Evolutionary conservation across 2,113 vertebrate species (phyloP), one percentile per base, ranked within the genome.

Genomic region (Otus sunia): DNA sequence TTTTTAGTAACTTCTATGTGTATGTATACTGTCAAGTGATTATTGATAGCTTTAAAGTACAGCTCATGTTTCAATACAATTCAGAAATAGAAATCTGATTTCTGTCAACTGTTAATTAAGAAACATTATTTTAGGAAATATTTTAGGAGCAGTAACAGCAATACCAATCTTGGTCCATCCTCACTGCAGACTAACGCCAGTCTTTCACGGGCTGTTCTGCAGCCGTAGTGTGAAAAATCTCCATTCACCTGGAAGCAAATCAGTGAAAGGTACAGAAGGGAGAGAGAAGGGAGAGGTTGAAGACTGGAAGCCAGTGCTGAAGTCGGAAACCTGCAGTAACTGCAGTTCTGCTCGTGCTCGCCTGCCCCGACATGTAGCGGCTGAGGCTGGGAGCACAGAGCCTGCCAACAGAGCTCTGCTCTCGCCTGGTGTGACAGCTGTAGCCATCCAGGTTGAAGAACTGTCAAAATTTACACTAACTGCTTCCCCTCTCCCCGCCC

Each of bases 301-400:
- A 21, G 50, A 6, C 25, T 75, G 56, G 49, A 4, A 9, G 4
- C 20, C 25, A 1, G 26, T 14, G 67, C 47, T 27, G 53, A 2
- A 25, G 21, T 6, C 18, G 17, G 49, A 15, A 25, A 11, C 9
- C 19, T n/a, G n/a, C 69, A 4, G 49, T 4, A 13, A 9, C 37
- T 16, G 64, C 2, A 8, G 1, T 5, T 14, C 11, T 17, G 22
- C 0, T 17, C 1, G 25, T 8, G 7, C 37, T 43, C 10, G 10
- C 58, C 62, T 76, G 62, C 34, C 72, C n/a, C 14, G 3, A 10
- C 47, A 4, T 0, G 0, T 2, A 5, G 15, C 11, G 20, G 7
- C 1, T 3, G 34, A 30, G 82, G 56, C 64, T 60, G 34, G 15
- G 11, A 50, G 41, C 64, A 2, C 21, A 3, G 59, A 11, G 43